Base-by-base conservation (phyloP, 2,888 invertebrate genomes). In the Epiblema foenella region DNA sequence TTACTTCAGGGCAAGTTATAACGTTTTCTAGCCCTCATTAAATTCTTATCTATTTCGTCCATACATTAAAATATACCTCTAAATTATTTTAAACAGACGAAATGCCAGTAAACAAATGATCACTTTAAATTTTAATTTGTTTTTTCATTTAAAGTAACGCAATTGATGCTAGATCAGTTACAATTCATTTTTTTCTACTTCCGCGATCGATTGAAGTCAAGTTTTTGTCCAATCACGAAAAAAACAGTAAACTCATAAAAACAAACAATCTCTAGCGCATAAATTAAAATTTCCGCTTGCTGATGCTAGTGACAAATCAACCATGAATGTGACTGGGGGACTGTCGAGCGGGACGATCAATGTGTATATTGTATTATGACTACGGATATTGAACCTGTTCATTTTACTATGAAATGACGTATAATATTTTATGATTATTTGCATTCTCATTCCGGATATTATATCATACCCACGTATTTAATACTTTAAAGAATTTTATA, bases 261-360 rank as follows among this genome's bases (percentile, higher is more conserved):
- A 91, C 89, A 91, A 90, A 91, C 87, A 90, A 88, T 89, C 87
- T 89, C 82, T 82, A 84, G 85, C 85, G 89, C 89, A 90, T 91
- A 93, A 93, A 93, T 92, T 91, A 91, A 93, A 91, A 92, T 93
- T 89, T 92, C 93, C 92, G 91, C 88, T 89, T 83, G 83, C 80
- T 84, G 87, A 88, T 85, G 85, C 82, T 84, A 82, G 85, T 84
- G 86, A 75, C 83, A 86, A 89, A 87, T 91, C 87, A 91, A 90
- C 88, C 90, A 89, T 89, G 89, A 93, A 90, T 83, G 85, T 85
- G 83, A 82, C 78, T 81, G 81, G 89, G 89, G 91, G 90, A 85
- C 82, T 75, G 78, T 76, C 78, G 77, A 75, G 68, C 73, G 73
- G 71, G 75, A 74, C 81, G 80, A 83, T 82, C 84, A 79, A 87